phyloP scores from a whole-genome alignment of 2,797 vertebrate genomes.

The Onychomys torridus region DNA sequence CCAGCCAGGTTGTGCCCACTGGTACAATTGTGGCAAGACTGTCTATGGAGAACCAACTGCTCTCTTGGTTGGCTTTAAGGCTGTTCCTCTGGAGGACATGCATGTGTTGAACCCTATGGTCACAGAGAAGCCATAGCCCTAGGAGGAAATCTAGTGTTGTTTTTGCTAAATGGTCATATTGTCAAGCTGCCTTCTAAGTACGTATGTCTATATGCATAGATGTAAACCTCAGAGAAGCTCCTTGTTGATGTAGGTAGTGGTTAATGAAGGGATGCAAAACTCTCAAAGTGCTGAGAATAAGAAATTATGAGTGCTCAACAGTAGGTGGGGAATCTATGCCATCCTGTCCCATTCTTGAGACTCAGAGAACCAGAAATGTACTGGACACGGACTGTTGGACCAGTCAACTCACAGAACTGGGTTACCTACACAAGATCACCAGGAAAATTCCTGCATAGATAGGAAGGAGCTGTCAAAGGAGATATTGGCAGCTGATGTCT shows the following conservation, averaged over 20 bases:
- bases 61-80: neutral
- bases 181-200: neutral
- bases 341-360: no score
- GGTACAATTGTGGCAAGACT: neutral
- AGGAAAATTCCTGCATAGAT: neutral
- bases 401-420: neutral
- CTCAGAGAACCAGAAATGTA: neutral
- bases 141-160: neutral
- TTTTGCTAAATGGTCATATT: neutral
- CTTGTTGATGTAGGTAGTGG: neutral
- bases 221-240: neutral
- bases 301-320: no score
- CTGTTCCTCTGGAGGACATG: neutral
- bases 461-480: neutral
- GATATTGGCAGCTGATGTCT: neutral
- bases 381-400: neutral
- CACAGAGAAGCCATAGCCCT: neutral
- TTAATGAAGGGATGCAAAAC: neutral
- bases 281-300: neutral
- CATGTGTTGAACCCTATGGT: neutral
- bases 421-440: no score
- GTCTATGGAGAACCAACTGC: neutral
- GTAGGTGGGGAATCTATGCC: no score
- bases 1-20: neutral
- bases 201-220: neutral